Conservation (phyloP, 2,888 invertebrate species). For the Ornithoptera alexandrae region DNA sequence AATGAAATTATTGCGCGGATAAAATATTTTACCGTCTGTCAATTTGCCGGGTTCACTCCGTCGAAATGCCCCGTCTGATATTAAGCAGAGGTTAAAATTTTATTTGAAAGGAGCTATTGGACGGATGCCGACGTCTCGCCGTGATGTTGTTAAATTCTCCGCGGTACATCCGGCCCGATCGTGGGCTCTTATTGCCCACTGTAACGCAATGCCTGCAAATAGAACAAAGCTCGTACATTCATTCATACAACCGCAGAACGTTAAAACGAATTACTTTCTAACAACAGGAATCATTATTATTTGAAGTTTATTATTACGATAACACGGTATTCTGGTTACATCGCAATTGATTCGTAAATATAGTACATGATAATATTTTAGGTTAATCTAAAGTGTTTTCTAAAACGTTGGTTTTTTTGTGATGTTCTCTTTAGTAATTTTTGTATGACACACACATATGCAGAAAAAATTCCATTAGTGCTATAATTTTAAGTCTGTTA, state of each 20-base stretch:
- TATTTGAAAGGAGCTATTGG: conserved; percentile 71
- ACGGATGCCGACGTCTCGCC: conserved; percentile 51
- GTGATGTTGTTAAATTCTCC: conserved; percentile 62
- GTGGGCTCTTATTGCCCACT: conserved; percentile 61
- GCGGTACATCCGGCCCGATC: conserved; percentile 52
- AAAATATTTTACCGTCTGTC: conserved; percentile 80
- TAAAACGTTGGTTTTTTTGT: background rate
- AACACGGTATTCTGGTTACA: no score
- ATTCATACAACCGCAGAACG: conserved; percentile 55
- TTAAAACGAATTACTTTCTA: conserved; percentile 5
- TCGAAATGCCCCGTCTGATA: conserved; percentile 65
- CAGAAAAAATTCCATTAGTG: background rate
- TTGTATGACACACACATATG: background rate
- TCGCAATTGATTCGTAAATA: no score
- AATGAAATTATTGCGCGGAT: conserved; percentile 76
- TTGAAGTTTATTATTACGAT: background rate
- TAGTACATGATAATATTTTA: background rate
- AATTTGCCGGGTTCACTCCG: conserved; percentile 66
- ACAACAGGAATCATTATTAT: conserved; percentile 5
- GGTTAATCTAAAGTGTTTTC: background rate
- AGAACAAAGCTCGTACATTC: conserved; percentile 55
- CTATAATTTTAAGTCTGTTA: background rate
- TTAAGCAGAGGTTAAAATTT: conserved; percentile 79
- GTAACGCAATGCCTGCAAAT: conserved; percentile 70
- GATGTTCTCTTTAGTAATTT: background rate